Evolutionary conservation across 2,113 vertebrate species (phyloP), one percentile per base, ranked within the genome.

Genomic region (Cololabis saira): DNA sequence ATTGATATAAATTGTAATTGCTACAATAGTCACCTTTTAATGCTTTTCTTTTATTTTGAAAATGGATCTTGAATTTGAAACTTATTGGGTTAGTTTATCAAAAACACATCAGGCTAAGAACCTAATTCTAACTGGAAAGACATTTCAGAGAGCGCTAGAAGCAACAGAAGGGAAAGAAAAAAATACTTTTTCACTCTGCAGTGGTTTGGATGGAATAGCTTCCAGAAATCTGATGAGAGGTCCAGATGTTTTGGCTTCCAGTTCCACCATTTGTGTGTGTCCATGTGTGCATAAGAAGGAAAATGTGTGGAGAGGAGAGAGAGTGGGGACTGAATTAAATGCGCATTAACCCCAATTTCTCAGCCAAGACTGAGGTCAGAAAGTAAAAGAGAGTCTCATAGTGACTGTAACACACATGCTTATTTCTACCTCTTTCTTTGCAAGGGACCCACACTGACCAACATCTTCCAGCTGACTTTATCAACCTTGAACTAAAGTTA

Each of bases 211-310:
- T 21, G 21, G 33, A 17, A 22, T 5, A n/a, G 37, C 48, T 61
- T 81, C 70, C 42, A 82, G 56, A 52, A 58, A 55, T 48, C 24
- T 84, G 59, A 90, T 79, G 74, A 90, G 78, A 55, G 50, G 80
- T 76, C 82, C 86, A 90, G 82, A 91, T 85, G 86, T 85, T 83
- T 72, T 81, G 76, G 84, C 81, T 74, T 69, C 64, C 41, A 70
- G 33, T 47, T 59, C 27, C 44, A 57, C 64, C 64, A 43, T 71
- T 57, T 61, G 56, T 61, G 42, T 42, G 33, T 37, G 10, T 9
- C 5, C 10, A 11, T 37, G 33, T 11, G 33, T 37, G 33, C 33
- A 37, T 37, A 7, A 7, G 61, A 33, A 21, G 8, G 61, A 19
- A 40, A 45, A 51, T 60, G 60, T 30, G 54, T 45, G 2, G 33